These are phyloP conservation scores for Poecilia gillii DNA, from an alignment of 2,797 vertebrate genomes.

Conservation along the genomic window DNA sequence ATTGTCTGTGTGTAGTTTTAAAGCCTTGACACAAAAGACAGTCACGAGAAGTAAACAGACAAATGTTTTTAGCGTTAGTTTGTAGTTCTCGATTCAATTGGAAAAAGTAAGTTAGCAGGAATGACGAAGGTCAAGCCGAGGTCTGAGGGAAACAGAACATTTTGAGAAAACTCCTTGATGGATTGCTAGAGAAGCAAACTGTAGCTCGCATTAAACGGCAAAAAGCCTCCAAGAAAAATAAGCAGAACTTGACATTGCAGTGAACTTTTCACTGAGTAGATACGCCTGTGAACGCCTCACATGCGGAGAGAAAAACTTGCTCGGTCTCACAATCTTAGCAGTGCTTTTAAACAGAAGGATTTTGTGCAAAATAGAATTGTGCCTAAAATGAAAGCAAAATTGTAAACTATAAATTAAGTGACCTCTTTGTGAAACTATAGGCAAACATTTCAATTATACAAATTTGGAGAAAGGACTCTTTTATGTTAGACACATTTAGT, in stretches of 20 bases:
- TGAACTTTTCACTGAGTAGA: background rate
- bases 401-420: background rate
- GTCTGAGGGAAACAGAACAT: background rate
- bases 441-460: background rate
- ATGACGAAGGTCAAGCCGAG: background rate
- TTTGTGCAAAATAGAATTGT: background rate
- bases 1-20: constrained; percentile 56
- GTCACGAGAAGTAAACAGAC: no score
- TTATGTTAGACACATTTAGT: background rate
- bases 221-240: background rate
- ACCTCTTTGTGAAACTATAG: background rate
- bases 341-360: background rate
- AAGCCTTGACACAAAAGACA: constrained; percentile 57
- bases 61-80: background rate
- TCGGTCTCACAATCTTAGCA: background rate
- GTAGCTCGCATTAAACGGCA: background rate
- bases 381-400: background rate
- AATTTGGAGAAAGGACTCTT: background rate
- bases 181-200: constrained; percentile 4
- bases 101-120: background rate
- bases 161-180: background rate
- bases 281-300: background rate
- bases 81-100: background rate
- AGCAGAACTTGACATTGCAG: background rate
- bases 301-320: background rate